These are phyloP conservation scores for Callorhinus ursinus DNA, from an alignment of 2,113 vertebrate genomes.

Conservation along the genomic window DNA sequence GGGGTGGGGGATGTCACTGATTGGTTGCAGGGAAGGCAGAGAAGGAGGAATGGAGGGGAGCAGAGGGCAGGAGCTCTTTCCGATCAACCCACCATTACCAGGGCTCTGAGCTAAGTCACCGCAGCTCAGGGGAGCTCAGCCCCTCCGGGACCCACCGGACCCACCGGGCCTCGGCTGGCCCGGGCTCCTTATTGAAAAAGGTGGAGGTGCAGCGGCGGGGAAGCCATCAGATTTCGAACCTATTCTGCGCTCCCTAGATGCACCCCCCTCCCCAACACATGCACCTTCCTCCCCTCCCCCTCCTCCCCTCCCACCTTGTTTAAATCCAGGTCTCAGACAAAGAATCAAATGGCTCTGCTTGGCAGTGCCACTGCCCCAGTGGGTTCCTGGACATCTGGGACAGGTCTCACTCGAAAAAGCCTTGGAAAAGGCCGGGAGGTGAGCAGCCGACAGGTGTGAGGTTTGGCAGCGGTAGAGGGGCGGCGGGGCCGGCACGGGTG, in stretches of 20 bases:
- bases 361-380: not conserved
- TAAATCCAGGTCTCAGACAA: not conserved
- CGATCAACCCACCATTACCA: not conserved
- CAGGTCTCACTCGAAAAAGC: not conserved
- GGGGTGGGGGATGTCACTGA: not conserved
- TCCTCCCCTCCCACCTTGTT: not conserved
- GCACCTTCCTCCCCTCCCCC: not conserved
- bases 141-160: not conserved
- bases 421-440: not conserved
- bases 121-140: not conserved
- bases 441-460: not conserved
- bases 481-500: not conserved
- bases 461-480: not conserved
- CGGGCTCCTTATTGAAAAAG: not conserved
- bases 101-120: not conserved
- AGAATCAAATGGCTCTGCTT: not conserved
- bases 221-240: not conserved
- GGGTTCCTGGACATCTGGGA: not conserved
- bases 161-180: not conserved
- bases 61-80: not conserved
- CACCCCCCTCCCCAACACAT: accelerated
- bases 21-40: not conserved
- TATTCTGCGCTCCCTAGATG: not conserved
- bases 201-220: not conserved
- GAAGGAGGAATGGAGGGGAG: not conserved